These are phyloP conservation scores for Hirundichthys speculiger DNA, from an alignment of 2,113 vertebrate genomes.

Conservation along the genomic window DNA sequence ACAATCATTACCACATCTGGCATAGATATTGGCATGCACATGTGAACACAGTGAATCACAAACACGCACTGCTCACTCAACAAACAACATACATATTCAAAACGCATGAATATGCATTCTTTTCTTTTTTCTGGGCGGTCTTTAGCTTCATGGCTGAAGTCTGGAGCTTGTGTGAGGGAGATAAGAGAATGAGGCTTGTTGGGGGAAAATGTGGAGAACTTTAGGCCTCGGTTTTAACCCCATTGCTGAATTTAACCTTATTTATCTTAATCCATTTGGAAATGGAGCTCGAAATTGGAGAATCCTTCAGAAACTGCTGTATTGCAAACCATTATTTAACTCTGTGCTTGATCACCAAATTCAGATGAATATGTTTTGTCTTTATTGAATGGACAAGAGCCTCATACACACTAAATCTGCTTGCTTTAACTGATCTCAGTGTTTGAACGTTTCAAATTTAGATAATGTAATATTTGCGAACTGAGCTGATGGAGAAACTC, in stretches of 20 bases:
- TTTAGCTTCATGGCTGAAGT: constrained; percentile 35
- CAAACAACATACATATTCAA: constrained; percentile 17
- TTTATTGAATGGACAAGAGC: constrained; percentile 1
- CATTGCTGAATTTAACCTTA: constrained; percentile 42
- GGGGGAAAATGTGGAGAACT: constrained; percentile 50
- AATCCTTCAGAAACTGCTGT: constrained; percentile 13
- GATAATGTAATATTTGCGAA: too few species aligned
- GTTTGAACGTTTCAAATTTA: too few species aligned
- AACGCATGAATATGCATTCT: constrained; percentile 58
- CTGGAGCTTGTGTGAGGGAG: constrained; percentile 51
- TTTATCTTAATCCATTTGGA: constrained; percentile 37
- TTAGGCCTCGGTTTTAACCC: constrained; percentile 50
- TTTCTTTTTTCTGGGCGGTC: constrained; percentile 37
- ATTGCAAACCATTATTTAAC: constrained; percentile 6
- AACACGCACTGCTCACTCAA: constrained; percentile 17
- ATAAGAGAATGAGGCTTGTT: constrained; percentile 49
- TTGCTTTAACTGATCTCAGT: too few species aligned
- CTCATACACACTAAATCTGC: not conserved
- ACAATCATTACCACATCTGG: constrained; percentile 81
- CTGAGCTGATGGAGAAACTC: too few species aligned
- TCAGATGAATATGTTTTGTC: not conserved
- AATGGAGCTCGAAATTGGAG: constrained; percentile 24
- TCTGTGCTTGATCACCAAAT: not conserved
- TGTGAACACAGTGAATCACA: constrained; percentile 18
- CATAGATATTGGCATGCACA: constrained; percentile 59